phyloP scores from a whole-genome alignment of 53 echinoderm and acorn worm genomes.

The Zoroaster sp. region DNA sequence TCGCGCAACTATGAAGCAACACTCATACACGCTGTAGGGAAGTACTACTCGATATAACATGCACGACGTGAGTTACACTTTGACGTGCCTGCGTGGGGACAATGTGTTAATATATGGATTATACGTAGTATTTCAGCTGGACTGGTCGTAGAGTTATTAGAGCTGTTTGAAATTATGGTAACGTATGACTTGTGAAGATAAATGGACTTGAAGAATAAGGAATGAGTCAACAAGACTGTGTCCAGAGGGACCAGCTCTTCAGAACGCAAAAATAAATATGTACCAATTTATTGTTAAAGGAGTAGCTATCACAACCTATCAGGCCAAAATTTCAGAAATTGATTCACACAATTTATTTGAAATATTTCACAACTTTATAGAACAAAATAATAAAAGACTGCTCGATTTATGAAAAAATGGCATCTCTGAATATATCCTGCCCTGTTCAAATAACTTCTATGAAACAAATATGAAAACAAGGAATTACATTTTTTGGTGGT shows the following conservation, averaged over 20 bases:
- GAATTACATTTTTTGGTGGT: no score
- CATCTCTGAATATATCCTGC: no score
- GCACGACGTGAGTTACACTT: background rate
- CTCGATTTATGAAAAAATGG: no score
- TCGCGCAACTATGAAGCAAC: background rate
- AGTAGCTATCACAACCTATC: no score
- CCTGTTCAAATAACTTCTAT: no score
- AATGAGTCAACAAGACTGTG: background rate
- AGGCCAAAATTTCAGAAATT: no score
- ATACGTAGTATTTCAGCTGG: background rate
- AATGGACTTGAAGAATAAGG: background rate
- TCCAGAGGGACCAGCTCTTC: background rate
- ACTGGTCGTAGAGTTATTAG: background rate
- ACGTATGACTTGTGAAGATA: background rate
- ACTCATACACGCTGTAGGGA: background rate
- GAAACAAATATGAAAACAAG: no score
- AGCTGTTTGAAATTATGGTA: background rate
- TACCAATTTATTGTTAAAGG: no score
- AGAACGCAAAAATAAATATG: background rate
- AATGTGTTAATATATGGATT: background rate
- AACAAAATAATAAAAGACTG: no score
- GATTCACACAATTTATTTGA: no score
- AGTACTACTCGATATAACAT: background rate
- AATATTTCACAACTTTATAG: no score
- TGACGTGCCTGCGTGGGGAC: background rate